Evolutionary conservation across 2,797 vertebrate genomes (phyloP), one percentile per base, ranked within the genome.

Genomic region (Xenops minutus): DNA sequence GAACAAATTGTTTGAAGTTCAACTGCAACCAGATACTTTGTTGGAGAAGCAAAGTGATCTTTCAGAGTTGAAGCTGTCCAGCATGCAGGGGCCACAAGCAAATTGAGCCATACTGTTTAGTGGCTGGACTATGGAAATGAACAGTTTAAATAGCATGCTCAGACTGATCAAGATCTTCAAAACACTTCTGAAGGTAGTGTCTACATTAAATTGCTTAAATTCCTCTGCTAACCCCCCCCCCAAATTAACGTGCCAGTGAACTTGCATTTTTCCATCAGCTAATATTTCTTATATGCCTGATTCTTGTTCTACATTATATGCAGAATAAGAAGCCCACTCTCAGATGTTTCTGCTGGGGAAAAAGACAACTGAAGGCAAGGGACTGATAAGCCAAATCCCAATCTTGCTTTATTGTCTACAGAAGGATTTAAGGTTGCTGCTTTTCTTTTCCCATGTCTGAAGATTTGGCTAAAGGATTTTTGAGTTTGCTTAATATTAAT

Each of bases 251-350:
- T 61, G 34, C 8, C 44, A n/a, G 10, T 55, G 27, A 82, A 41
- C 14, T 71, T 71, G 8, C 2, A n/a, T 30, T 18, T 78, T 93
- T 63, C 46, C 24, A 24, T n/a, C 20, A 63, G 14, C 9, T 74
- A 44, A 16, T 59, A 44, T 71, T 76, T 51, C 55, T 74, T 64
- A 39, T 9, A 20, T 61, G 13, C 20, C 24, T 75, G 36, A 54
- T 37, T 85, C 15, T 58, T 36, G 8, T 64, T 8, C 44, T 71
- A 7, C 1, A 1, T 3, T 23, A 5, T 8, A 7, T 64, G 44
- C 2, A 6, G 36, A 46, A 3, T 0, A 1, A 22, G 12, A 71
- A 63, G 43, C 13, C 12, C 2, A 19, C 15, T 54, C 15, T 17
- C 30, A 68, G n/a, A 7, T 83, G 44, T 64, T 91, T 15, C 74